These are phyloP conservation scores for Agrotis exclamationis DNA, from an alignment of 2,888 invertebrate genomes.

Conservation along the genomic window DNA sequence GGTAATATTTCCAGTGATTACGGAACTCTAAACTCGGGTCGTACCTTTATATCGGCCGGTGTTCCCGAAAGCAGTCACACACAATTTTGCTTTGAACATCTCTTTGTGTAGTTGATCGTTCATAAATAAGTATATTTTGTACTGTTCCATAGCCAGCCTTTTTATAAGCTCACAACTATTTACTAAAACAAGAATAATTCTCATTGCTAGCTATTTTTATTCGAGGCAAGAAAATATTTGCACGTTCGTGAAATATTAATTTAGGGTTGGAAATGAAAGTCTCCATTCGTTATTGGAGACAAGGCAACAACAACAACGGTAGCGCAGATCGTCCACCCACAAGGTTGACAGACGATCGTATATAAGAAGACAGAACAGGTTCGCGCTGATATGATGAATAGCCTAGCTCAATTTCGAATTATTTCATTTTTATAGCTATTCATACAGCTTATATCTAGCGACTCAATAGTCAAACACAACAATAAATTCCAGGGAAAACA, in stretches of 20 bases:
- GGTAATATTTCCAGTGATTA: slow-evolving; percentile 23
- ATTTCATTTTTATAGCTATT: neutral
- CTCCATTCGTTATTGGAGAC: neutral
- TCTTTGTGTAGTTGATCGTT: slow-evolving; percentile 62
- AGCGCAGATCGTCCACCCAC: too few species aligned
- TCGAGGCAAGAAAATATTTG: neutral
- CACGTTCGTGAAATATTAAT: neutral
- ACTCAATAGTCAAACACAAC: neutral
- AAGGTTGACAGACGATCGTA: too few species aligned
- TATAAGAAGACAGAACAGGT: too few species aligned
- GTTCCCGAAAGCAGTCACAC: slow-evolving; percentile 61
- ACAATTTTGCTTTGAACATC: slow-evolving; percentile 65
- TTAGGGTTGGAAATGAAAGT: neutral
- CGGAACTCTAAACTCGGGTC: slow-evolving; percentile 58
- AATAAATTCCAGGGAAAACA: neutral
- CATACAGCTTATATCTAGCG: neutral
- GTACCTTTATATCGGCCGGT: slow-evolving; percentile 63
- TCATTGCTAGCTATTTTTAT: neutral
- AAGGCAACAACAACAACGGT: too few species aligned
- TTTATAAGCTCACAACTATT: neutral
- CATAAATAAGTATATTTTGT: slow-evolving; percentile 53
- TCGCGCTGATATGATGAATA: too few species aligned
- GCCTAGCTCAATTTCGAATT: too few species aligned
- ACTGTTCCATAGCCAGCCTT: slow-evolving; percentile 17
- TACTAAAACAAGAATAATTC: neutral